Evolutionary conservation across 2,113 vertebrate genomes (phyloP).

Genomic region (Antechinus stuartii): DNA sequence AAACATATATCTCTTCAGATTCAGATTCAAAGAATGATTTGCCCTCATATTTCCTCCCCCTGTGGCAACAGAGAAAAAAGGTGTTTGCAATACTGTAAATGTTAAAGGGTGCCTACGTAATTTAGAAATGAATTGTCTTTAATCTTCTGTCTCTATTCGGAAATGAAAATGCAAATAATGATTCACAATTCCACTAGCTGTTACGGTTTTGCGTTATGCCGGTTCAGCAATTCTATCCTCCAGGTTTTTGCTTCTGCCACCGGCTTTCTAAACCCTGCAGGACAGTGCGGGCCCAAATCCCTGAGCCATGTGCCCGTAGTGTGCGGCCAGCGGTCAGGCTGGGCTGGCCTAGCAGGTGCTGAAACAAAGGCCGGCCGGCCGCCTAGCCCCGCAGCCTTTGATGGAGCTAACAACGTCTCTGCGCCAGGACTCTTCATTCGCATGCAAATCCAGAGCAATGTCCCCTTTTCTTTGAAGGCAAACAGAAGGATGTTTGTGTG

Average conservation of each 20-base stretch:
- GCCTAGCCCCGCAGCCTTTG: conserved; percentile 54
- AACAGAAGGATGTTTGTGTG: conserved; percentile 70
- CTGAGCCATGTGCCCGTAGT: conserved; percentile 55
- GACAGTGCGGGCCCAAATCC: not conserved
- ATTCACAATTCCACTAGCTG: not conserved
- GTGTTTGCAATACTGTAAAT: not conserved
- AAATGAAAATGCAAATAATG: not conserved
- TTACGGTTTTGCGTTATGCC: not conserved
- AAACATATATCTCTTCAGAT: not conserved
- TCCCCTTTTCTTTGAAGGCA: conserved; percentile 73
- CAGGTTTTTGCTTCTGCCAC: not conserved
- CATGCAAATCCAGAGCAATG: conserved; percentile 80
- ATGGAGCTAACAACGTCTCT: conserved; percentile 63
- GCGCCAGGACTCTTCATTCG: conserved; percentile 72
- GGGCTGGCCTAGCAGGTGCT: conserved; percentile 69
- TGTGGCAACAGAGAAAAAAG: not conserved
- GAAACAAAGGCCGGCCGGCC: conserved; percentile 71
- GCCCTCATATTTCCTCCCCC: too few relatives aligned
- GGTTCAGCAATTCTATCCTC: not conserved
- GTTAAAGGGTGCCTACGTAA: not conserved
- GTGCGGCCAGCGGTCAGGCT: not conserved
- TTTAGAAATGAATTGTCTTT: not conserved
- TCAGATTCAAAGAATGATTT: not conserved
- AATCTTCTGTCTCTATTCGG: not conserved
- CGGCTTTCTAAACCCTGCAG: not conserved